These are phyloP conservation scores for Paramuricea clavata DNA, from an alignment of 92 coral and sea anemone genomes.

Conservation along the genomic window DNA sequence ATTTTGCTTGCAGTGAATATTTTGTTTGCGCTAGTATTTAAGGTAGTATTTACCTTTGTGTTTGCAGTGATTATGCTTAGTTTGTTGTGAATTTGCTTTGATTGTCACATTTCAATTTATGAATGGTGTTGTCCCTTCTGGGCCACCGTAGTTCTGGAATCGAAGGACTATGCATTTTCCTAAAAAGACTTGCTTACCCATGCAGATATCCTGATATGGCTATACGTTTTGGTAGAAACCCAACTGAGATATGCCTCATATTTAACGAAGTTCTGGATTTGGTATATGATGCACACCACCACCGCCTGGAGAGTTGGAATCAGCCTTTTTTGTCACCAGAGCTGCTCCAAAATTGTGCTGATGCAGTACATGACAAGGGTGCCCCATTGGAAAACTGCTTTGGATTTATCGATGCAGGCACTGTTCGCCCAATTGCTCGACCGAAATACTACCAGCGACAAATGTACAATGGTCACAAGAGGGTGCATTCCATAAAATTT, in stretches of 20 bases:
- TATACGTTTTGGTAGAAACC: slow-evolving; percentile 62
- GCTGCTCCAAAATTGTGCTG: slow-evolving; percentile 11
- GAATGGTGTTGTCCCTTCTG: too few species aligned
- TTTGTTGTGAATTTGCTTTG: too few species aligned
- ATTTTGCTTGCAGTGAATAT: too few species aligned
- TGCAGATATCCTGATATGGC: slow-evolving; percentile 53
- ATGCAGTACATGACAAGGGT: slow-evolving; percentile 21
- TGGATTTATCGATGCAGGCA: slow-evolving; percentile 8
- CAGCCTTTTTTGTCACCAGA: slow-evolving; percentile 64
- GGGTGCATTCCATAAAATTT: not conserved
- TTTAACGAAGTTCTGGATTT: slow-evolving; percentile 52
- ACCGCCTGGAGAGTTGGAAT: slow-evolving; percentile 63
- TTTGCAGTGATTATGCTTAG: too few species aligned
- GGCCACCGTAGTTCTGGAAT: too few species aligned
- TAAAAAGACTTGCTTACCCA: slow-evolving; percentile 48
- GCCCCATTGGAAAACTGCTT: slow-evolving; percentile 34
- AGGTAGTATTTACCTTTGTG: too few species aligned
- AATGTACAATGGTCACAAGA: slow-evolving; percentile 14
- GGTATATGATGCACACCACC: slow-evolving; percentile 56
- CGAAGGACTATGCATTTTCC: too few species aligned
- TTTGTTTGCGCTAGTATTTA: too few species aligned
- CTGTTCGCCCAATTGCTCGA: slow-evolving; percentile 17
- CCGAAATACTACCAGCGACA: not conserved
- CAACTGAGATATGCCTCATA: slow-evolving; percentile 65
- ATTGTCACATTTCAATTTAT: too few species aligned